phyloP scores from a whole-genome alignment of 2,888 invertebrate species.

The Athripsodes cinereus region DNA sequence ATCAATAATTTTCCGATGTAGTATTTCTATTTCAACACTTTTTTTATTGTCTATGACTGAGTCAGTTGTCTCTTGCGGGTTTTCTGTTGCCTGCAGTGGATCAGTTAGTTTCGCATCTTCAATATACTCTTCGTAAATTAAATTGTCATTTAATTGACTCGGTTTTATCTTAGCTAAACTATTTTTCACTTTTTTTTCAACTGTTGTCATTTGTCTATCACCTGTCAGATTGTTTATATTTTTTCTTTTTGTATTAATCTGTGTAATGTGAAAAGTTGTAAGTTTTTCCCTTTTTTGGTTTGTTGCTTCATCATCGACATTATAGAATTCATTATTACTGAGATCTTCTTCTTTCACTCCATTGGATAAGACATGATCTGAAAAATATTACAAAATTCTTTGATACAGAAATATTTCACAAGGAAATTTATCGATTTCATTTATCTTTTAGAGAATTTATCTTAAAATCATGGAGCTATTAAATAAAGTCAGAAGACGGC shows the following conservation, averaged over 20 bases:
- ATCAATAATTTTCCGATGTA: not conserved
- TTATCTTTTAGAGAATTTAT: no score
- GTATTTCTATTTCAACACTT: not conserved
- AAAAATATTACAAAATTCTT: not conserved
- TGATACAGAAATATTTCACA: no score
- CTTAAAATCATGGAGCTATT: no score
- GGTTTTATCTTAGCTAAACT: not conserved
- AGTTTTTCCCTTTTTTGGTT: no score
- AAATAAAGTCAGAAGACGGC: no score
- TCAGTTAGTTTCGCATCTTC: not conserved
- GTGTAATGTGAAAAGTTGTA: not conserved
- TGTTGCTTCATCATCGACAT: not conserved
- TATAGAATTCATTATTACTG: not conserved
- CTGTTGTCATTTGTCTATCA: not conserved
- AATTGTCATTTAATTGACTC: not conserved
- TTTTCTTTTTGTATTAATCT: not conserved
- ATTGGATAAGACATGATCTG: not conserved
- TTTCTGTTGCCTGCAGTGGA: not conserved
- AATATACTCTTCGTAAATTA: not conserved
- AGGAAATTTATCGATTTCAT: no score
- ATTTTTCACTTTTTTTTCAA: slow-evolving; percentile 1
- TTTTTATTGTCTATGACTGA: not conserved
- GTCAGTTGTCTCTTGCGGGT: not conserved
- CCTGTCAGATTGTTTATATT: not conserved
- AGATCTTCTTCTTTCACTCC: not conserved